Conservation (phyloP, 2,113 vertebrate genomes). For the Xyrauchen texanus region DNA sequence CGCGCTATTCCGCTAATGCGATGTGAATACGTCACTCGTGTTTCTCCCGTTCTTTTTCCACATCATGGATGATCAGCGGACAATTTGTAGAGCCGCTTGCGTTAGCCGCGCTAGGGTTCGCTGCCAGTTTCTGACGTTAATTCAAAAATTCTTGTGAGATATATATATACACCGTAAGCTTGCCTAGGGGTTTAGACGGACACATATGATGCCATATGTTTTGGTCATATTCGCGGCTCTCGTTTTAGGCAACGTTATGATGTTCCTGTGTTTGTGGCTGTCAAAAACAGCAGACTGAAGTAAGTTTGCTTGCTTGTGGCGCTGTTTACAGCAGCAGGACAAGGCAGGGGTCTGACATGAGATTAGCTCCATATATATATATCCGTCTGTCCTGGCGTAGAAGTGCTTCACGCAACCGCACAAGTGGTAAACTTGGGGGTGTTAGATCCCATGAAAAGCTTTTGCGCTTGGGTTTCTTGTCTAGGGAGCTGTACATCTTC, state of each 20-base stretch:
- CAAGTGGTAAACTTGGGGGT: background rate
- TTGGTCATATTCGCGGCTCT: background rate
- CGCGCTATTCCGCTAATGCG: conserved; percentile 72
- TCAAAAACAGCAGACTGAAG: background rate
- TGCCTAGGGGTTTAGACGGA: background rate
- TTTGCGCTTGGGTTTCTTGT: background rate
- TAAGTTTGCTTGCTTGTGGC: conserved; percentile 19
- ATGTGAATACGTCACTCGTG: conserved; percentile 77
- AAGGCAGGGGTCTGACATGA: background rate
- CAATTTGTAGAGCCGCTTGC: conserved; percentile 47
- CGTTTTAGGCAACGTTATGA: background rate
- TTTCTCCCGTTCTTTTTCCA: conserved; percentile 65
- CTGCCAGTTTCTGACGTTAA: conserved; percentile 58
- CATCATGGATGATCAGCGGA: conserved; percentile 55
- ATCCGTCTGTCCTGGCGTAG: conserved; percentile 7
- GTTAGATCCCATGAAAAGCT: background rate
- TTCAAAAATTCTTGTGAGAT: conserved; percentile 46
- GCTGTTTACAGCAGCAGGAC: conserved; percentile 40
- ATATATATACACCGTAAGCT: conserved; percentile 11
- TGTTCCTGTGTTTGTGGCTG: background rate
- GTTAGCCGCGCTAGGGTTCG: conserved; percentile 44
- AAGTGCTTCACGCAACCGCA: background rate
- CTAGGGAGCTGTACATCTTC: background rate
- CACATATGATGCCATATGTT: background rate
- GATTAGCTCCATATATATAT: conserved; percentile 40